Conservation (phyloP, 2,888 invertebrate species). For the Zygaena filipendulae region DNA sequence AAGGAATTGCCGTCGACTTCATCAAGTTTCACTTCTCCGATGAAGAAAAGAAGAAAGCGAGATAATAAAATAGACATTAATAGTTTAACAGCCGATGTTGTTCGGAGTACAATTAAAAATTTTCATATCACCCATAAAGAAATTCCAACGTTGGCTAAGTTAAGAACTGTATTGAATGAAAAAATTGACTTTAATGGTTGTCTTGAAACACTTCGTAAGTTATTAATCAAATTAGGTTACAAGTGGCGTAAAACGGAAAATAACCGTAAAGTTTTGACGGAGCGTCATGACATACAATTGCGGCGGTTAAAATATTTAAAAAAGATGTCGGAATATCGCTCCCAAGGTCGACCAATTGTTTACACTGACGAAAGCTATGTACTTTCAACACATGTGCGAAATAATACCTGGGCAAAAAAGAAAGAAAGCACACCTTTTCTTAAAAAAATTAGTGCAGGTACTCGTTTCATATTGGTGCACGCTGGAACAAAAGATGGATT, state of each 20-base stretch:
- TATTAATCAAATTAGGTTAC: slow-evolving; percentile 11
- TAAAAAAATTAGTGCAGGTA: slow-evolving; percentile 15
- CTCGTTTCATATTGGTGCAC: slow-evolving; percentile 19
- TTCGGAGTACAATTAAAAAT: slow-evolving; percentile 10
- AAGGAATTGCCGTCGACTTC: slow-evolving; percentile 9
- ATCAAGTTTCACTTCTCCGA: slow-evolving; percentile 10
- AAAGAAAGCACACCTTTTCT: slow-evolving; percentile 8
- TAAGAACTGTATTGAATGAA: slow-evolving; percentile 3
- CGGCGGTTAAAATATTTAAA: slow-evolving; percentile 15
- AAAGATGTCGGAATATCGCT: slow-evolving; percentile 13
- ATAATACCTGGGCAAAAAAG: slow-evolving; percentile 14
- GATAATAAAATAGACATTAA: slow-evolving; percentile 10
- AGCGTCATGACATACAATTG: slow-evolving; percentile 17
- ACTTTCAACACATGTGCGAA: slow-evolving; percentile 12
- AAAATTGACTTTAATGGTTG: neutral
- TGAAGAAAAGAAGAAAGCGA: slow-evolving; percentile 9
- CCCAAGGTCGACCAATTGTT: slow-evolving; percentile 17
- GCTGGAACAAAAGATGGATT: slow-evolving; percentile 19
- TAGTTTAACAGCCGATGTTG: slow-evolving; percentile 7
- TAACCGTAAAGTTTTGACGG: slow-evolving; percentile 15
- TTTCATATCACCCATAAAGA: too few species aligned
- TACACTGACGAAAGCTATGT: slow-evolving; percentile 19
- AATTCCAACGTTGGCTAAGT: slow-evolving; percentile 8
- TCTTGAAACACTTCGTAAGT: neutral
- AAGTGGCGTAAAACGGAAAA: slow-evolving; percentile 17